These are phyloP conservation scores for Aradophagus sp. DNA, from an alignment of 1,140 invertebrate genomes.

Conservation along the genomic window DNA sequence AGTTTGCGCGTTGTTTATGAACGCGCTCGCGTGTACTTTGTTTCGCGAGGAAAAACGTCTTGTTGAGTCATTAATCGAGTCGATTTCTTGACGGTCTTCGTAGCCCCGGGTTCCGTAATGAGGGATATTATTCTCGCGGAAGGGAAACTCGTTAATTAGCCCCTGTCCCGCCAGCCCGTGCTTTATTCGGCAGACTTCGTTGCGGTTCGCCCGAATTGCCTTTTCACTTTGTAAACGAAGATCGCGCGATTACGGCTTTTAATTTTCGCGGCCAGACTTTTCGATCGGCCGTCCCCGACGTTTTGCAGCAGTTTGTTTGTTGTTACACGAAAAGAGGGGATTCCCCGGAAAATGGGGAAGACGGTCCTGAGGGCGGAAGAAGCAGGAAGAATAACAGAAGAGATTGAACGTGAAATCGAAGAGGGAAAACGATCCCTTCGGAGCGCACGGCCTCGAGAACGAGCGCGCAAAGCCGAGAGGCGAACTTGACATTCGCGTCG, in stretches of 20 bases:
- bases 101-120: conserved; percentile 67
- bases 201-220: conserved; percentile 71
- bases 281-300: conserved; percentile 17
- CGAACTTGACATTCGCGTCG: conserved; percentile 74
- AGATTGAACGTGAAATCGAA: conserved; percentile 55
- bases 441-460: conserved; percentile 48
- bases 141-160: conserved; percentile 73
- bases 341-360: conserved; percentile 40
- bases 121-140: conserved; percentile 69
- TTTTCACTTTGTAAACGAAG: conserved; percentile 70
- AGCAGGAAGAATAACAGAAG: conserved; percentile 46
- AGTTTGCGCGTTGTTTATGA: conserved; percentile 9
- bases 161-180: conserved; percentile 64
- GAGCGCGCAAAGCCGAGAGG: conserved; percentile 67
- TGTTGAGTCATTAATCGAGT: conserved; percentile 34
- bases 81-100: conserved; percentile 35
- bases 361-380: conserved; percentile 43
- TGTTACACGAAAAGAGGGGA: conserved; percentile 57
- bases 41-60: too few species aligned
- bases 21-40: too few species aligned
- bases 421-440: conserved; percentile 62
- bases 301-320: conserved; percentile 59
- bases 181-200: conserved; percentile 67
- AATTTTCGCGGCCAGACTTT: conserved; percentile 42
- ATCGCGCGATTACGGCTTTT: conserved; percentile 66